phyloP scores from a whole-genome alignment of 2,113 vertebrate species.

The Ivindomyrus marchei region DNA sequence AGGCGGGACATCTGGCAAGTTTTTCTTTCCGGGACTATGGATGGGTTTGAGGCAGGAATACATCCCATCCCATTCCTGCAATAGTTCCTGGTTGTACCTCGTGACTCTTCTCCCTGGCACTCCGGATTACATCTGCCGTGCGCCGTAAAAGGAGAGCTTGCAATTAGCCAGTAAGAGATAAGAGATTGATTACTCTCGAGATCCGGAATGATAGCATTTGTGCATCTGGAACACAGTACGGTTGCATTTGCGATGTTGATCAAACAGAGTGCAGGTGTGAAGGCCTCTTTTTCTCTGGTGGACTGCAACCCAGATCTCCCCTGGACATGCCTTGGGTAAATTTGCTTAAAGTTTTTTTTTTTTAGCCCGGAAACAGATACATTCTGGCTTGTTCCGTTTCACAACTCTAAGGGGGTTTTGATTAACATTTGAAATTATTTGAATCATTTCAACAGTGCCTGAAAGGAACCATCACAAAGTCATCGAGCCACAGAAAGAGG shows the following conservation, averaged over 20 bases:
- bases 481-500: conserved; percentile 23
- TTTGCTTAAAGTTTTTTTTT: background rate
- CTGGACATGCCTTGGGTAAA: conserved; percentile 10
- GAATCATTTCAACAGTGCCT: background rate
- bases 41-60: background rate
- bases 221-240: conserved; percentile 34
- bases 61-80: background rate
- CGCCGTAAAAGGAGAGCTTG: conserved; percentile 36
- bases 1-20: background rate
- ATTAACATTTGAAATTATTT: background rate
- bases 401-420: background rate
- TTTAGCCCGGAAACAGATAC: background rate
- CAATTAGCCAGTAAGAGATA: conserved; percentile 58
- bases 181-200: conserved; percentile 40
- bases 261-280: conserved; percentile 57
- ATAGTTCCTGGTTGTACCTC: background rate
- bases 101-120: background rate
- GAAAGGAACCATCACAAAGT: conserved; percentile 14
- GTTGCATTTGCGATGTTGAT: conserved; percentile 42
- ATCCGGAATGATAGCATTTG: conserved; percentile 49
- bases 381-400: background rate
- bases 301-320: background rate
- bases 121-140: background rate
- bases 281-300: conserved; percentile 15
- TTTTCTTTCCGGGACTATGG: background rate